Base-by-base conservation (phyloP, 2,113 vertebrate species). In the Paramormyrops kingsleyae region DNA sequence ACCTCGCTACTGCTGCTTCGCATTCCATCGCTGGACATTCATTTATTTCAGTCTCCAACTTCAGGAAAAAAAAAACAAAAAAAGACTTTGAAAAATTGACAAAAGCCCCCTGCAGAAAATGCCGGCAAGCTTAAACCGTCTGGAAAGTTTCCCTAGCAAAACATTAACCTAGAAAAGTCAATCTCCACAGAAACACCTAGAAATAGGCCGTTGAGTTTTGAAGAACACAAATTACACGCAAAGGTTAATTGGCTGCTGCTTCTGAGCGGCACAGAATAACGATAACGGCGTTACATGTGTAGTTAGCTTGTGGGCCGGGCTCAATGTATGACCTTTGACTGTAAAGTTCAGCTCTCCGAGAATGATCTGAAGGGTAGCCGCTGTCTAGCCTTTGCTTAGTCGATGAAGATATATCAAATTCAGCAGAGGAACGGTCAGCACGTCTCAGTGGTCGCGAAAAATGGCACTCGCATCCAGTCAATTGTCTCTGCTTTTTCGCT, bases 271-370 rank as follows among this genome's bases (percentile, higher is more conserved):
- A 77, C 44, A 93, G 94, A 93, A 93, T 92, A 87, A 92, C 89
- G 89, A 92, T 94, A 93, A 91, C 91, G 90, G 92, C 89, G 92
- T 92, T 92, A 88, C 92, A 92, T 92, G 90, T 93, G 92, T 91
- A 91, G 90, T 88, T 88, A 92, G 93, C 94, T 93, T 90, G 13
- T 91, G 89, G 92, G 88, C 90, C 94, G 7, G 93, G 91, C 92
- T 93, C 95, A 93, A 93, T 96, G 94, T 94, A 94, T 93, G 87
- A 88, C 91, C 90, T 91, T 91, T 90, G 84, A 88, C 88, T 91
- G 89, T 88, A 96, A 96, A 96, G 95, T 95, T 96, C 93, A 94
- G 91, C 92, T 92, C 90, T 93, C 91, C 91, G 90, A 70, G 80
- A 91, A 88, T 90, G 89, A 93, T 95, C 91, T 94, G 92, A 94